Evolutionary conservation across 2,888 invertebrate species (phyloP), one percentile per base, ranked within the genome.

Genomic region (Folsomia candida): DNA sequence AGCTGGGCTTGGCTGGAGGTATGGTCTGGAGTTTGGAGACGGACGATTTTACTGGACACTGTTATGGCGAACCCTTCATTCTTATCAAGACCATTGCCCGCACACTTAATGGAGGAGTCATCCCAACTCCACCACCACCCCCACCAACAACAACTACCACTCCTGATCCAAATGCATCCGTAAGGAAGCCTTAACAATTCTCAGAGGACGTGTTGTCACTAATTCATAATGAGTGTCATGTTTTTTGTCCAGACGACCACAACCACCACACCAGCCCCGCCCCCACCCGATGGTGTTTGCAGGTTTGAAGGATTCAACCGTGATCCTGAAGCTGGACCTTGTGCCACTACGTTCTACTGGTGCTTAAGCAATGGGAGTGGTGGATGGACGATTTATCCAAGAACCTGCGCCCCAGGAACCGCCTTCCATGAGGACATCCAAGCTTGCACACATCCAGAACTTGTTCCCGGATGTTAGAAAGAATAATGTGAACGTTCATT

Each of bases 1-100:
- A 76, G 0, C 69, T 60, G 63, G 77, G 76, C 2, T 62, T 78
- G 18, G 75, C 72, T 14, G 78, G 76, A 18, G 76, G 69, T 2
- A 76, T 77, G 76, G 60, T 60, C 25, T 20, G 60, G 24, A 57
- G 57, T 57, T 58, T 73, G 11, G 76, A 76, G 63, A 76, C 74
- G 3, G 80, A 80, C 59, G 80, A 80, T 27, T 80, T 80, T 71
- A 73, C 26, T 11, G 80, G 78, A 11, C 37, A 29, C 0, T 80
- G 79, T 37, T 64, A 70, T 51, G 68, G 69, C 25, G 76, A 76
- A 51, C 47, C 18, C 14, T 76, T 70, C 66, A 61, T 65, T 3
- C 71, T 79, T n/a, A 68, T 71, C 24, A 75, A 73, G 58, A 71
- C 75, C 1, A 69, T 72, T 1, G 66, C 70, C 68, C 14, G 75